Base-by-base conservation (phyloP, 2,888 invertebrate genomes). In the Catocala nupta region DNA sequence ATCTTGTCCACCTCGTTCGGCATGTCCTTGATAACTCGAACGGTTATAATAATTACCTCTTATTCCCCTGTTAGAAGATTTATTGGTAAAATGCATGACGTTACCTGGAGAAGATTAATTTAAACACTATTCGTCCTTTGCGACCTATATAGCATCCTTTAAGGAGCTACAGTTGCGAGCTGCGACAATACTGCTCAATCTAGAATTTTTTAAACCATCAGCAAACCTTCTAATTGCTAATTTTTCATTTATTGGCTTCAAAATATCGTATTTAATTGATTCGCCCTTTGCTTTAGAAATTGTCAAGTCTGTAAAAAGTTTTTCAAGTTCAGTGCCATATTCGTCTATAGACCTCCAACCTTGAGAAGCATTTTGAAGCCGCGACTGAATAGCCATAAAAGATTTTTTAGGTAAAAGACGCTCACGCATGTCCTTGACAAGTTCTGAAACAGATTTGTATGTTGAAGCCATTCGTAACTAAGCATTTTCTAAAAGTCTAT, bases 301-400 rank as follows among this genome's bases (percentile, higher is more conserved):
- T 13, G 13, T 48, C 16, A 48, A 48, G 16, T 48, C 48, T 9
- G 48, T 25, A 5, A 48, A 48, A 13, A 48, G 16, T 11, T 48
- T 0, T 48, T 48, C 48, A 25, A 48, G 13, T 48, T 48, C 5
- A 48, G 48, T 5, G 3, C 25, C 48, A n/a, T 48, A 48, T 11
- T 48, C 48, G n/a, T 48, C 48, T 1, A 48, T 48, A 48, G 48
- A 13, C n/a, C 16, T 48, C 25, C 48, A 48, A 12, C 50, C 51
- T 58, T 58, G 51, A 11, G 49, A 43, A 33, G 34, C 7, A 43
- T 43, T 44, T 50, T 57, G 57, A 34, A 57, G 12, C 5, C 34
- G 43, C 10, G 42, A 50, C 5, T 57, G 25, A 13, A 51, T 50
- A 13, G 43, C 44, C 5, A 16, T 42, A 33, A 42, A 50, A 5